Evolutionary conservation across 23 tunicate genomes (phyloP).

Genomic region (Trididemnum nubilum): DNA sequence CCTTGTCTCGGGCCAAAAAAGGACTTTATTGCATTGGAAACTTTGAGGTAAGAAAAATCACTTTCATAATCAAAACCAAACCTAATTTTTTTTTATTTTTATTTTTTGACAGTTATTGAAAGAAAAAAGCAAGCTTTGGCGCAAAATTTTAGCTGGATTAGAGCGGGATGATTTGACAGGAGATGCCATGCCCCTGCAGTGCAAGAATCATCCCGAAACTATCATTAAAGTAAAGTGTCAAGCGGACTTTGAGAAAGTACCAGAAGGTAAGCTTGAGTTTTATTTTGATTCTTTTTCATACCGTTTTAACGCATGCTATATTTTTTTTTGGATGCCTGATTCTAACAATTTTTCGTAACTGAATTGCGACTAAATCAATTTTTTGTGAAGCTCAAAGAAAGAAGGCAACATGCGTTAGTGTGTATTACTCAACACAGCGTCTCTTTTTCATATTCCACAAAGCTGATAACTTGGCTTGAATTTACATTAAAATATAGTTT

Average conservation of each 20-base stretch:
- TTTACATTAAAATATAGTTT: too few relatives aligned
- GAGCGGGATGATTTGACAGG: slow-evolving; percentile 41
- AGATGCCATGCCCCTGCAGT: slow-evolving; percentile 51
- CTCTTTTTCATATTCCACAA: too few relatives aligned
- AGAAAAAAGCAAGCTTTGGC: slow-evolving; percentile 68
- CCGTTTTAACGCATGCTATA: background rate
- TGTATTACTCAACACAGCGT: too few relatives aligned
- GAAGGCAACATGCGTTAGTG: too few relatives aligned
- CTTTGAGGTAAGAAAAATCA: slow-evolving; percentile 68
- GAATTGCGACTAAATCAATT: too few relatives aligned
- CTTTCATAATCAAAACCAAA: too few relatives aligned
- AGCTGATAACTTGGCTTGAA: too few relatives aligned
- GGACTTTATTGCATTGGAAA: slow-evolving; percentile 85
- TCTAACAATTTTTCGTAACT: too few relatives aligned
- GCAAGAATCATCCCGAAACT: slow-evolving; percentile 70
- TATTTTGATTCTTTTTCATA: too few relatives aligned
- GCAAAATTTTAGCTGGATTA: slow-evolving; percentile 46
- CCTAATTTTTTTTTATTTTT: background rate
- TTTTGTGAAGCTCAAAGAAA: too few relatives aligned
- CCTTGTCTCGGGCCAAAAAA: slow-evolving; percentile 78
- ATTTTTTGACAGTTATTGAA: slow-evolving; percentile 40
- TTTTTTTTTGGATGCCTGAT: background rate
- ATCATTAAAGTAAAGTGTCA: slow-evolving; percentile 33
- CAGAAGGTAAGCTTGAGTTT: slow-evolving; percentile 85
- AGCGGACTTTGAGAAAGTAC: slow-evolving; percentile 60